Evolutionary conservation across 2,113 vertebrate genomes (phyloP), one percentile per base, ranked within the genome.

Genomic region (Penelope pileata): DNA sequence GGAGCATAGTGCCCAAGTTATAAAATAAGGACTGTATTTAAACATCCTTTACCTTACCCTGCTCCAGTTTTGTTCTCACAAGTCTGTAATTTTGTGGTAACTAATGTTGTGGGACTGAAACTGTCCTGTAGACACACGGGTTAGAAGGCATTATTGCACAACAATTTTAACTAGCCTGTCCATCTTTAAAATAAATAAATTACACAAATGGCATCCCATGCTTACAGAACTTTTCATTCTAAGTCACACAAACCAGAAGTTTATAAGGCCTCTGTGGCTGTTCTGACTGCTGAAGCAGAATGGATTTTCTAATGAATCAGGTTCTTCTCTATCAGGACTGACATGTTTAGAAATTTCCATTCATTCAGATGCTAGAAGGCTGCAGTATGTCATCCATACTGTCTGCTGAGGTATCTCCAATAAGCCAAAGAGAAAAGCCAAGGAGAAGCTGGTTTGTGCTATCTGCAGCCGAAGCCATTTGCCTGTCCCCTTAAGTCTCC

Each of bases 21-120:
- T 62, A 93, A 94, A 94, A 62, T 63, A 64, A 91, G 83, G 36
- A 73, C 70, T 80, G 83, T 80, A 60, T 90, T 96, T 96, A 90
- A 95, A 84, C 45, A 91, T 73, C 66, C 83, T 96, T 96, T 90
- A 66, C 92, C 86, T 34, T 93, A 92, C 74, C 74, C 66, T 94
- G 79, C 73, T 86, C 84, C 47, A 83, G 86, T 89, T 97, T 73
- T 59, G 88, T 88, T 92, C 93, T 96, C 76, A 66, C 12, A 86
- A 50, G 62, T 93, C 95, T 96, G 30, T 90, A 92, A 93, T 95
- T 97, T 96, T 74, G 10, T 86, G 80, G 88, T 89, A 94, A 90
- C 80, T 93, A 72, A 91, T 75, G 75, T 32, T 53, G 53, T 89
- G 26, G 34, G 24, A 88, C 67, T 94, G 74, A 94, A 96, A 66